These are phyloP conservation scores for Temnothorax nylanderi DNA, from an alignment of 1,140 invertebrate species.

Conservation along the genomic window DNA sequence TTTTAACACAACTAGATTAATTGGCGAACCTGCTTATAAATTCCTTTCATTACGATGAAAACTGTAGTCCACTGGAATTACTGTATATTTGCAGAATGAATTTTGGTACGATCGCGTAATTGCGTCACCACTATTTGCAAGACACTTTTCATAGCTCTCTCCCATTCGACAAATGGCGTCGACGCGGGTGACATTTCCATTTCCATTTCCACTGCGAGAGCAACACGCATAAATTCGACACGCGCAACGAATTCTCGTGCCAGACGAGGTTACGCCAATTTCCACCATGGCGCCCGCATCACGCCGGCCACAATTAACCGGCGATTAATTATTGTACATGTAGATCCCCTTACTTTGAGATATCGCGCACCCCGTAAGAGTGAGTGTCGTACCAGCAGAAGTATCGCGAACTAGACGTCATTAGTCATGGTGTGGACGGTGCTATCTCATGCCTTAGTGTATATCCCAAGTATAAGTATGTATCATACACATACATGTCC, in stretches of 20 bases:
- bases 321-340: constrained; percentile 65
- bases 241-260: constrained; percentile 64
- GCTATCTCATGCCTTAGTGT: constrained; percentile 11
- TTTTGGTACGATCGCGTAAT: constrained; percentile 45
- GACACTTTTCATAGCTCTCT: constrained; percentile 43
- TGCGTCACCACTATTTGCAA: constrained; percentile 52
- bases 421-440: constrained; percentile 26
- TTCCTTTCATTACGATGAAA: constrained; percentile 40
- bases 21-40: constrained; percentile 49
- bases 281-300: constrained; percentile 63
- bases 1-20: constrained; percentile 40
- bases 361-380: constrained; percentile 27
- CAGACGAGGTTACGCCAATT: constrained; percentile 65
- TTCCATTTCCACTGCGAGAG: constrained; percentile 45
- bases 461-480: background rate
- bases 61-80: constrained; percentile 35
- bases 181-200: constrained; percentile 36
- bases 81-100: constrained; percentile 33
- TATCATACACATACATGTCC: background rate
- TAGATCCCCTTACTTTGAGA: constrained; percentile 61
- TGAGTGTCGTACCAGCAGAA: constrained; percentile 11
- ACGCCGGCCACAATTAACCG: constrained; percentile 66
- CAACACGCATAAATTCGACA: constrained; percentile 66
- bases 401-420: constrained; percentile 30
- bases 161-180: constrained; percentile 37